A percentile compares a stretch with the other conserved stretches of the same genome.
Evolutionary conservation across 2,113 vertebrate genomes (phyloP).

Genomic region (Hoplias malabaricus): DNA sequence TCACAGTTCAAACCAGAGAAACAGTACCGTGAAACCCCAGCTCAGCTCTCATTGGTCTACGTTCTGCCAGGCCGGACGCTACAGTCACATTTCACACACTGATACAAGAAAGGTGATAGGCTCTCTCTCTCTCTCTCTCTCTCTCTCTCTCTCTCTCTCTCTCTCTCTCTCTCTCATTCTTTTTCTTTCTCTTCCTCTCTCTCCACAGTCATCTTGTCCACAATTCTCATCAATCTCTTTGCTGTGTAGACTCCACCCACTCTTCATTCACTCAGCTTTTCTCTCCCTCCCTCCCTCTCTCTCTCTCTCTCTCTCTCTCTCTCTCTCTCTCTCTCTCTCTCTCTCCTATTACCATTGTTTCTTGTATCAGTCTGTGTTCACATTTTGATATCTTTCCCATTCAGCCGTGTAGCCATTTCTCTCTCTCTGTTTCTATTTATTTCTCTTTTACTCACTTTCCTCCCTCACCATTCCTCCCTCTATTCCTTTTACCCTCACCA

Average conservation of each 20-base stretch:
- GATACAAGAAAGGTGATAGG: no score
- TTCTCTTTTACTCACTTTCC: no score
- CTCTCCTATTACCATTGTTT: conserved; percentile 34
- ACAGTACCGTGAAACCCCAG: no score
- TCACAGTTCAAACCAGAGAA: no score
- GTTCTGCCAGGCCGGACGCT: no score
- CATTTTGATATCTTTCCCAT: no score
- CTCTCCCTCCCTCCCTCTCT: conserved; percentile 1
- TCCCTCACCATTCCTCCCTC: no score
- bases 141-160: background rate
- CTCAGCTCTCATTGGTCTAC: no score
- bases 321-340: conserved; percentile 46
- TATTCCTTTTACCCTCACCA: no score
- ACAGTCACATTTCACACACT: no score
- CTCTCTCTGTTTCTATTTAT: background rate
- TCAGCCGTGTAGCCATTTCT: no score
- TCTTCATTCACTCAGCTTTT: background rate
- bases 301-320: conserved; percentile 7
- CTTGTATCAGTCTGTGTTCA: conserved; percentile 46
- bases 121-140: no score
- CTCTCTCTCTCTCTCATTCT: background rate
- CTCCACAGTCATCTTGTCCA: conserved; percentile 72
- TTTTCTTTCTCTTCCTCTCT: conserved; percentile 7
- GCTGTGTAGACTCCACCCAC: conserved; percentile 34
- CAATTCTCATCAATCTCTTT: conserved; percentile 67